These are phyloP conservation scores for Leuciscus idus DNA, from an alignment of 2,113 vertebrate species.

Conservation along the genomic window DNA sequence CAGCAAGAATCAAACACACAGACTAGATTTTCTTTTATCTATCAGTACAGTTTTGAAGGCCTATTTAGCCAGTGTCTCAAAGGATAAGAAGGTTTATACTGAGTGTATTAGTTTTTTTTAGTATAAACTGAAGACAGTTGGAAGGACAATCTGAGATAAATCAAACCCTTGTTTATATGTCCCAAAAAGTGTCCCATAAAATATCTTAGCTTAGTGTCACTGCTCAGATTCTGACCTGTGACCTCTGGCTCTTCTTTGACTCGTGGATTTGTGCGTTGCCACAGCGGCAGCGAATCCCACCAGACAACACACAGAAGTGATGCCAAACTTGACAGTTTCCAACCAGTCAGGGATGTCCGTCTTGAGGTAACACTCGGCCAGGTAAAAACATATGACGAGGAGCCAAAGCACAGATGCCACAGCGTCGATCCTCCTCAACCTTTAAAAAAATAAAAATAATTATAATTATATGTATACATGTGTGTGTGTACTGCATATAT, in stretches of 20 bases:
- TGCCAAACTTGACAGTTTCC: conserved; percentile 81
- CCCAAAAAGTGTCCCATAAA: conserved; percentile 56
- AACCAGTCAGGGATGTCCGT: conserved; percentile 77
- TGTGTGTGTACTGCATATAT: neutral
- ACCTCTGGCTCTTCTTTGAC: conserved; percentile 85
- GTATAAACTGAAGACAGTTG: neutral
- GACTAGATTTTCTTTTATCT: neutral
- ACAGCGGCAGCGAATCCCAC: conserved; percentile 89
- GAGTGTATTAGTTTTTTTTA: conserved; percentile 7
- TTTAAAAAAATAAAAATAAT: conserved; percentile 51
- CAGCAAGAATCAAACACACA: neutral
- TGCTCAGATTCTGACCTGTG: conserved; percentile 96
- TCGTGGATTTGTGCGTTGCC: conserved; percentile 84
- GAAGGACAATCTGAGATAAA: conserved; percentile 3
- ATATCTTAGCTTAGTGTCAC: conserved; percentile 77
- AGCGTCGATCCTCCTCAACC: conserved; percentile 90
- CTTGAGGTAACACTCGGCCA: conserved; percentile 80
- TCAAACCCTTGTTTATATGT: conserved; percentile 25
- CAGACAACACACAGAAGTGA: conserved; percentile 87
- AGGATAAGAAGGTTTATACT: neutral
- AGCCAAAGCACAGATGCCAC: conserved; percentile 88
- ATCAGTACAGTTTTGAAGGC: neutral
- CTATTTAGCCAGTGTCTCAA: neutral
- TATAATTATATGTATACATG: neutral
- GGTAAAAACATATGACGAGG: conserved; percentile 82